Evolutionary conservation across 2,888 invertebrate species (phyloP), one percentile per base, ranked within the genome.

Genomic region (Lapara coniferarum): DNA sequence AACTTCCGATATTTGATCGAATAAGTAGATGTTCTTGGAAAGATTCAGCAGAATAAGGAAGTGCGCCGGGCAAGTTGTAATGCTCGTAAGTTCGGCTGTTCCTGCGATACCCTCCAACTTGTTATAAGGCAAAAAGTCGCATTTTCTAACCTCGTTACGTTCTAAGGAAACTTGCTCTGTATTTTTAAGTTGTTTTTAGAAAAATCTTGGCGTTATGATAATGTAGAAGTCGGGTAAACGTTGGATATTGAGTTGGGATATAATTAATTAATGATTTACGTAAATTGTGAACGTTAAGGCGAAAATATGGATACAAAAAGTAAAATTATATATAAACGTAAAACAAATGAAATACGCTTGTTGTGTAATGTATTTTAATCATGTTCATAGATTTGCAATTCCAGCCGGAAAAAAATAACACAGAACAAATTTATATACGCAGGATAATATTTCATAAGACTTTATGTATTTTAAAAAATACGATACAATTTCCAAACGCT

Each of bases 121-220:
- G 76, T 80, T 82, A 80, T 76, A 75, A 77, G 75, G 77, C 70
- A 74, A 79, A 78, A 79, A 77, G 72, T 74, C 70, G 72, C 71
- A 71, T 72, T 73, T 74, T 73, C 74, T 75, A 73, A 78, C 75
- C 74, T 76, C 71, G 68, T 77, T 75, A 75, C 69, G 71, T 63
- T 66, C 70, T 71, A 69, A 53, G 66, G 67, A 70, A 75, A 78
- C 72, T 71, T 63, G 59, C 63, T 14, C 16, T 16, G 44, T 68
- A 68, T 53, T 68, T 68, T 68, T 63, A 68, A 68, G 63, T 44
- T 52, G 12, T 19, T 53, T 53, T 13, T 19, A 46, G 37, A 44
- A 16, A 68, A 53, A n/a, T 59, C 52, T 52, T 37, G n/a, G 16
- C 16, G 10, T 46, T 10, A 63, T 46, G n/a, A 59, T 25, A 25